Evolutionary conservation across 2,797 vertebrate species (phyloP), one percentile per base, ranked within the genome.

Genomic region (Cynopterus sphinx): DNA sequence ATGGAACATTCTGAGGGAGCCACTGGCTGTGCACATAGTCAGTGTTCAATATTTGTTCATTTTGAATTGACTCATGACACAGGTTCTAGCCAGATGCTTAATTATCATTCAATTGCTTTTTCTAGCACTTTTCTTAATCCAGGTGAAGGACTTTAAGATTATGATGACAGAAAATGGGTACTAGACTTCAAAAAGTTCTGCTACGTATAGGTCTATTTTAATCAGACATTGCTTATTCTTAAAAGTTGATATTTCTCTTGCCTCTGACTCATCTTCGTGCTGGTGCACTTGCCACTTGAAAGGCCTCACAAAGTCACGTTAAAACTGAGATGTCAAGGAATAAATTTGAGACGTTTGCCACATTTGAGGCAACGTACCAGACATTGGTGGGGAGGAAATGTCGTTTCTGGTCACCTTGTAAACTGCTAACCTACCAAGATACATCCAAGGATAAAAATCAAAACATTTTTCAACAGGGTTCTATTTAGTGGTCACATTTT

Each of bases 381-480:
- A 36, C 22, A 49, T 36, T 79, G 39, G 31, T 11, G 81, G n/a
- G 51, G 53, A 88, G 51, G 65, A 92, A 78, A 68, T 68, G 67
- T 67, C 70, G 8, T 81, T 33, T 94, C 65, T 90, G 31, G 55
- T 55, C 24, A 53, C 31, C 46, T 53, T 31, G n/a, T 75, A 68
- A 77, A 63, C 74, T 65, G 24, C 68, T 95, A 22, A 83, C 26
- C 53, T 79, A 57, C 33, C 68, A 39, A 73, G 63, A 63, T 36
- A 70, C n/a, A 36, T 55, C 93, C 75, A 78, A 87, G 19, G 17
- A 46, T 78, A n/a, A 74, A 90, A 96, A 87, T 68, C 28, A 77
- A 89, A 94, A 46, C 49, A 53, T 28, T 83, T 88, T 81, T 61
- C 41, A 78, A 36, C 59, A 84, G n/a, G 7, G 24, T 51, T 96